A percentile compares a stretch with the other conserved stretches of the same genome.
Conservation (phyloP, 2,888 invertebrate genomes). For the Gastrophysa polygoni region DNA sequence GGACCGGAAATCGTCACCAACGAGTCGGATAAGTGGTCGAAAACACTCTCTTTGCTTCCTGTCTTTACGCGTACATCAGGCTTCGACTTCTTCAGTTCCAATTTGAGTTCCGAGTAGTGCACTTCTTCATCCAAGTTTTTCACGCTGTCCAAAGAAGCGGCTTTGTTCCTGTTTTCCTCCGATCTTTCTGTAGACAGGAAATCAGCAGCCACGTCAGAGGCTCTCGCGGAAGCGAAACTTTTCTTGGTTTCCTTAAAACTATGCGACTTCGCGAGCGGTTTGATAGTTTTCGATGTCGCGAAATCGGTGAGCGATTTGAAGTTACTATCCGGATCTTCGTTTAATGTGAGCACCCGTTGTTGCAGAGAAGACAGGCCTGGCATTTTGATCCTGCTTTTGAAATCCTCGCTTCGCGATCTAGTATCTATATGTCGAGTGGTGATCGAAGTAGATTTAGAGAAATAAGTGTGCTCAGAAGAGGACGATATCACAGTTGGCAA, state of each 20-base stretch:
- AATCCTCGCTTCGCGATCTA: slow-evolving; percentile 42
- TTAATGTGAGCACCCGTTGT: slow-evolving; percentile 61
- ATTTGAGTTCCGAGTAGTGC: slow-evolving; percentile 29
- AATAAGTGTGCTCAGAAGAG: slow-evolving; percentile 25
- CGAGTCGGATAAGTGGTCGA: slow-evolving; percentile 24
- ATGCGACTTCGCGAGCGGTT: slow-evolving; percentile 72
- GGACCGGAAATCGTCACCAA: slow-evolving; percentile 51
- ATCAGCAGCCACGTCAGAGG: slow-evolving; percentile 19
- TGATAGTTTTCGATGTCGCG: slow-evolving; percentile 48
- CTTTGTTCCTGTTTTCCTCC: slow-evolving; percentile 43
- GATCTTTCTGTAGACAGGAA: slow-evolving; percentile 25
- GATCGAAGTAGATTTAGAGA: slow-evolving; percentile 22
- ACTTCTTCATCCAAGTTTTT: slow-evolving; percentile 63
- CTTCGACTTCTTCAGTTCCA: slow-evolving; percentile 23
- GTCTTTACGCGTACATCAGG: slow-evolving; percentile 22
- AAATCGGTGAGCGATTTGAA: slow-evolving; percentile 54
- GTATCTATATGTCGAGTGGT: slow-evolving; percentile 31
- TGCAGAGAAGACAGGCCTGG: slow-evolving; percentile 63
- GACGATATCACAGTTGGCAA: slow-evolving; percentile 39
- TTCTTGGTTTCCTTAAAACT: slow-evolving; percentile 63
- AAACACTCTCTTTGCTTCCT: slow-evolving; percentile 19
- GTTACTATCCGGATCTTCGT: slow-evolving; percentile 48
- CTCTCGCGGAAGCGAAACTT: slow-evolving; percentile 20
- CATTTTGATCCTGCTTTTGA: slow-evolving; percentile 56
- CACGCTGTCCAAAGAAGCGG: slow-evolving; percentile 64